Percentiles rank a stretch among this genome's conserved stretches.
Evolutionary conservation across 2,113 vertebrate species (phyloP).

Genomic region (Muscicapa adusta): DNA sequence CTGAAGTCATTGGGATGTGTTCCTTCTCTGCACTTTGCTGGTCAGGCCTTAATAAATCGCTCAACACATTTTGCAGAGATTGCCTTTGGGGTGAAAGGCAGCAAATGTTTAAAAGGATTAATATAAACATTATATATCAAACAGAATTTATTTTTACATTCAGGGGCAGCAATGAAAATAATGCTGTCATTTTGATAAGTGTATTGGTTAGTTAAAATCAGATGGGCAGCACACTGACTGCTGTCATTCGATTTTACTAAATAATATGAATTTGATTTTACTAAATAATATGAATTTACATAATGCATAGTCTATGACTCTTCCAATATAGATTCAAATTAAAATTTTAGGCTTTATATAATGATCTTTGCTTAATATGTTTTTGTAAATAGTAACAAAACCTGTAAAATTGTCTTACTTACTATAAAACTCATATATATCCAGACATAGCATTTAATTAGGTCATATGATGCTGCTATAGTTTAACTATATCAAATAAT

Average conservation of each 20-base stretch:
- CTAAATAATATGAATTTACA: not conserved
- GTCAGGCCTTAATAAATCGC: conserved; percentile 41
- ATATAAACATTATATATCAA: conserved; percentile 54
- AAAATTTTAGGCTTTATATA: not conserved
- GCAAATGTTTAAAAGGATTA: conserved; percentile 56
- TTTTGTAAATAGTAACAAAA: conserved; percentile 46
- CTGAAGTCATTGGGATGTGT: conserved; percentile 15
- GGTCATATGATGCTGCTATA: not conserved
- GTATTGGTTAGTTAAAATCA: conserved; percentile 33
- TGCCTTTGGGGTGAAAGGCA: conserved; percentile 23
- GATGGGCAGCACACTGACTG: not conserved
- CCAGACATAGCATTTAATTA: not conserved
- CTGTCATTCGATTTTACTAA: conserved; percentile 50
- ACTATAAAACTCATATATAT: not conserved
- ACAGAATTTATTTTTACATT: conserved; percentile 36
- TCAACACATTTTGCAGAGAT: not conserved
- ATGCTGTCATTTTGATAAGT: conserved; percentile 36
- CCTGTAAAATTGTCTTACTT: conserved; percentile 32
- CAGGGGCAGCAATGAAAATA: conserved; percentile 37
- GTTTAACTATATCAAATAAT: not conserved
- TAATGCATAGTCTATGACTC: not conserved
- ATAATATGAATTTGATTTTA: conserved; percentile 30
- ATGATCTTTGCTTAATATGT: conserved; percentile 24
- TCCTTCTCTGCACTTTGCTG: conserved; percentile 11
- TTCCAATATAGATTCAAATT: not conserved